Percentiles rank a stretch among this genome's conserved stretches.
Evolutionary conservation across 2,797 vertebrate species (phyloP).

Genomic region (Hippoglossus hippoglossus): DNA sequence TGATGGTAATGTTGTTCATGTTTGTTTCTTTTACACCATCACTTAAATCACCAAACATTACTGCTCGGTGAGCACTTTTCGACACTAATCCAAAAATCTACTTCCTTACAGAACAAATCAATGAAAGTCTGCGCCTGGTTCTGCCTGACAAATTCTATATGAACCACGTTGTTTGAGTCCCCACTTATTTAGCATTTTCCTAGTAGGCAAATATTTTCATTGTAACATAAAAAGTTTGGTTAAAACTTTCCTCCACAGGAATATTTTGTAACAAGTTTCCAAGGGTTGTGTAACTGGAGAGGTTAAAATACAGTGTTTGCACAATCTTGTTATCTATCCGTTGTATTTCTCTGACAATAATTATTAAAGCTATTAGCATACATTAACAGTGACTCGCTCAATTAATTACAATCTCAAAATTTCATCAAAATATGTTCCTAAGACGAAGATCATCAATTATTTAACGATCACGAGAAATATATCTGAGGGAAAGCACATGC

Average conservation of each 20-base stretch:
- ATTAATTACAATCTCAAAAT: constrained; percentile 13
- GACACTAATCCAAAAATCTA: no score
- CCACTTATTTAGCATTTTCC: no score
- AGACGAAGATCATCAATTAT: background rate
- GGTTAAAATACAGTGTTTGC: constrained; percentile 22
- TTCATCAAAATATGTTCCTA: constrained; percentile 3
- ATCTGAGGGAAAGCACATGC: constrained; percentile 1
- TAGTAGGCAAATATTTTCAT: no score
- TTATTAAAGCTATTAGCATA: constrained; percentile 24
- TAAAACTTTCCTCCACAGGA: constrained; percentile 19
- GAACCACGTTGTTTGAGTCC: no score
- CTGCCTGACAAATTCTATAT: no score
- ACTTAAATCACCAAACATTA: no score
- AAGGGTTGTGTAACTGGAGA: constrained; percentile 20
- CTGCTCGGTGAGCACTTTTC: no score
- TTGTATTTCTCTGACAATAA: constrained; percentile 21
- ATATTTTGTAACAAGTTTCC: constrained; percentile 24
- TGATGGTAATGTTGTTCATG: no score
- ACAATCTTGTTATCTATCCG: constrained; percentile 3
- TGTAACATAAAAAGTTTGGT: no score
- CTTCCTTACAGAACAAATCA: no score
- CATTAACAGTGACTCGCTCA: constrained; percentile 11
- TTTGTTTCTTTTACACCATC: no score
- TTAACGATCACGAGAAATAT: constrained; percentile 13
- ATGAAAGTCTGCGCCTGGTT: no score